A percentile compares a stretch with the other conserved stretches of the same genome.
Conservation (phyloP, 2,888 invertebrate species). For the Tortricodes alternella region DNA sequence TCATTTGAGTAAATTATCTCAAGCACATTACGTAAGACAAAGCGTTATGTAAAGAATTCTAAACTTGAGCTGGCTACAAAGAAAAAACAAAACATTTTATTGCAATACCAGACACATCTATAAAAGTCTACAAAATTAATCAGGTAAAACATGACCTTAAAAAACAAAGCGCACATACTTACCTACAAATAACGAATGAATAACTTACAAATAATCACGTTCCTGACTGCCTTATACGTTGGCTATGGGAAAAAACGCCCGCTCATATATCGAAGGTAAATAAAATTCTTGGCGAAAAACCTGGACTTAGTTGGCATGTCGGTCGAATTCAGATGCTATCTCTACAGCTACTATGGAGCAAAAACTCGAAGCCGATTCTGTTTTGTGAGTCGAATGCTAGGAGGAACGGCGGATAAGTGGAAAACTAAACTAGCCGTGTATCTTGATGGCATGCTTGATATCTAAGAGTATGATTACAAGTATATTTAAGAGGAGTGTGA, state of each 20-base stretch:
- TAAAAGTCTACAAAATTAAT: not conserved
- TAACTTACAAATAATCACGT: constrained; percentile 40
- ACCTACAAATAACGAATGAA: constrained; percentile 39
- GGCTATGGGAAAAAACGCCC: constrained; percentile 37
- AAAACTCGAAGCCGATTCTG: constrained; percentile 21
- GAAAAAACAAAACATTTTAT: not conserved
- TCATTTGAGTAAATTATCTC: too few species aligned
- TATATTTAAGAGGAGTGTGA: too few species aligned
- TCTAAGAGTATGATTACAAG: too few species aligned
- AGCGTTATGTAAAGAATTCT: not conserved
- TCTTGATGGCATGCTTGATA: too few species aligned
- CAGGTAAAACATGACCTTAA: constrained; percentile 8
- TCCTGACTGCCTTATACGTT: constrained; percentile 34
- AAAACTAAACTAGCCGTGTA: not conserved
- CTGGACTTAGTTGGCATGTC: constrained; percentile 28
- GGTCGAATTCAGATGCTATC: constrained; percentile 34
- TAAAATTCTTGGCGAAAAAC: constrained; percentile 47
- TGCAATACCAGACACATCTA: constrained; percentile 12
- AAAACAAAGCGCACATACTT: constrained; percentile 29
- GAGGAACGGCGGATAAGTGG: not conserved
- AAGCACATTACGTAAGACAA: not conserved
- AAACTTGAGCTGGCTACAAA: not conserved
- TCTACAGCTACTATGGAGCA: constrained; percentile 6
- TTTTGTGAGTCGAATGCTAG: not conserved
- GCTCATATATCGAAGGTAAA: constrained; percentile 3